phyloP scores from a whole-genome alignment of 2,888 invertebrate genomes.

The Lithodes maja region DNA sequence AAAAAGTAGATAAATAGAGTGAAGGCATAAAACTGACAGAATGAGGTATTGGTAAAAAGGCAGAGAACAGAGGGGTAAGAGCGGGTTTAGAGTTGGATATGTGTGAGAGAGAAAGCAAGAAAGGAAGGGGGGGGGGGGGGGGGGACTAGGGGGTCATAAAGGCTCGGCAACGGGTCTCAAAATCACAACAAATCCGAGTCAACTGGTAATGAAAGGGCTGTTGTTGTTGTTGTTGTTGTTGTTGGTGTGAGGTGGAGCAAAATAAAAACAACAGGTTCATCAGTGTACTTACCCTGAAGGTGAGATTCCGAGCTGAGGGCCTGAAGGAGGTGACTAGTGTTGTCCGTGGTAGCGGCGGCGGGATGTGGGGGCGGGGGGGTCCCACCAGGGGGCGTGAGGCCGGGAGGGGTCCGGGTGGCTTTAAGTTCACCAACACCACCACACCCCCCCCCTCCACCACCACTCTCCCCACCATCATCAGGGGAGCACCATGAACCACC shows the following conservation, averaged over 20 bases:
- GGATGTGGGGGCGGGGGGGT: slow-evolving; percentile 55
- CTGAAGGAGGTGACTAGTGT: slow-evolving; percentile 70
- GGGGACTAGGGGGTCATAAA: neutral
- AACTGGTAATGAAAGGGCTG: slow-evolving; percentile 8
- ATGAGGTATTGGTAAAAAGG: neutral
- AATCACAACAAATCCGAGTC: neutral
- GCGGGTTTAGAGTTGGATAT: neutral
- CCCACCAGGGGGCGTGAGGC: slow-evolving; percentile 59
- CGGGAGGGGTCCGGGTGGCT: slow-evolving; percentile 44
- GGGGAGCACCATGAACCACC: slow-evolving; percentile 41
- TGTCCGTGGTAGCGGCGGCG: slow-evolving; percentile 59
- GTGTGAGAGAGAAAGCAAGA: neutral
- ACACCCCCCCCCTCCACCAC: slow-evolving; percentile 46
- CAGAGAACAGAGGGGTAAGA: neutral
- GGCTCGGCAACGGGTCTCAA: neutral
- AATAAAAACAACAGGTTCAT: neutral
- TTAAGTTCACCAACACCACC: slow-evolving; percentile 27
- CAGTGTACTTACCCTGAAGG: slow-evolving; percentile 65
- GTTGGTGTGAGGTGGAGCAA: neutral
- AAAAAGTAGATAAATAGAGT: neutral
- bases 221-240: neutral
- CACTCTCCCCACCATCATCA: slow-evolving; percentile 50
- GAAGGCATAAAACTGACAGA: neutral
- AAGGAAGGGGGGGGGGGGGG: neutral
- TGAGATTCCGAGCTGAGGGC: slow-evolving; percentile 63